phyloP scores from a whole-genome alignment of 2,113 vertebrate genomes.

The Copsychus sechellarum region DNA sequence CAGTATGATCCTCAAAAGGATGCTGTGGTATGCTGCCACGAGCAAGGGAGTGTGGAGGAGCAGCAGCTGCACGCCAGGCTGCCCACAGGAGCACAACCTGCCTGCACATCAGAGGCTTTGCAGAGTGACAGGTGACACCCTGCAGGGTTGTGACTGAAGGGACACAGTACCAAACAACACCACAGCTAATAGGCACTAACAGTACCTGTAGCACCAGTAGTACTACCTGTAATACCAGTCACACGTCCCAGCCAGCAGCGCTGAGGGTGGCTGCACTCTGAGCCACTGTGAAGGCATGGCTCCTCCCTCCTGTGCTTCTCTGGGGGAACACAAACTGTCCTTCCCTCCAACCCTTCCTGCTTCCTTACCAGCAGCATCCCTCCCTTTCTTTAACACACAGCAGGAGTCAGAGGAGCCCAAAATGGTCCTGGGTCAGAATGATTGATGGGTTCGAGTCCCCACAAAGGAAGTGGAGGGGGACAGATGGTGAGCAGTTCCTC shows the following conservation, averaged over 20 bases:
- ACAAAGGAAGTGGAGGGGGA: background rate
- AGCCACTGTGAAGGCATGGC: background rate
- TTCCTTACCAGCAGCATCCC: background rate
- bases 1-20: background rate
- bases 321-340: background rate
- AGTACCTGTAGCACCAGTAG: background rate
- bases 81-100: background rate
- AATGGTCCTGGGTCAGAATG: background rate
- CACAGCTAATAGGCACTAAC: background rate
- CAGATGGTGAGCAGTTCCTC: background rate
- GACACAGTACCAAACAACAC: background rate
- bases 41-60: background rate
- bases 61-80: fast-evolving
- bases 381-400: background rate
- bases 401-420: background rate
- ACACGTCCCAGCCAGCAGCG: background rate
- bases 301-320: background rate
- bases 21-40: background rate
- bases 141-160: background rate
- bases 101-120: background rate
- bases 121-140: background rate
- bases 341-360: background rate
- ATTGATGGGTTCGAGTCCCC: background rate
- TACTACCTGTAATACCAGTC: background rate
- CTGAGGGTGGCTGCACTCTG: background rate